Percentiles rank a stretch among this genome's conserved stretches.
Evolutionary conservation across 2,113 vertebrate species (phyloP).

Genomic region (Nesogale talazaci): DNA sequence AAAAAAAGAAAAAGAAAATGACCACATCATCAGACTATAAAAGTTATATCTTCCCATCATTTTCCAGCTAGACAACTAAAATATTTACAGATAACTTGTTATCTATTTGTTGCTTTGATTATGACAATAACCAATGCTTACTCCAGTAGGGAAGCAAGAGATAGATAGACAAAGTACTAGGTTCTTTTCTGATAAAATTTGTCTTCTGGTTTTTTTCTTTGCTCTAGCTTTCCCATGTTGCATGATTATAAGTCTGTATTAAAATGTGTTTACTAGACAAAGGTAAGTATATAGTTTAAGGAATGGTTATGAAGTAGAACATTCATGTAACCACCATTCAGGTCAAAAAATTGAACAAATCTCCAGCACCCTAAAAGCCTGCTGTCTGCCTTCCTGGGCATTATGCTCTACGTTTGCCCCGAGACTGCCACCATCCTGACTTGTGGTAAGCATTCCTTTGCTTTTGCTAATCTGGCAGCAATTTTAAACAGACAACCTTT

Average conservation of each 20-base stretch:
- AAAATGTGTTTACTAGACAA: slow-evolving; percentile 33
- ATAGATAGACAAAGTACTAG: slow-evolving; percentile 21
- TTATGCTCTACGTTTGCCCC: neutral
- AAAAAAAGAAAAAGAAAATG: no score
- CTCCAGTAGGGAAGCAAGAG: neutral
- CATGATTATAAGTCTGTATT: neutral
- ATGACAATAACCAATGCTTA: slow-evolving; percentile 14
- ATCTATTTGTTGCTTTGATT: no score
- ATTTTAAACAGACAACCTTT: neutral
- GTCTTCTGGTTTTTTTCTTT: neutral
- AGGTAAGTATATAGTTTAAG: neutral
- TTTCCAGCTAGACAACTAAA: slow-evolving; percentile 32
- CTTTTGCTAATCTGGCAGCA: neutral
- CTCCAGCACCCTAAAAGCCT: neutral
- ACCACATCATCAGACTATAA: slow-evolving; percentile 44
- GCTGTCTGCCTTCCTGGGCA: neutral
- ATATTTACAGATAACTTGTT: slow-evolving; percentile 2
- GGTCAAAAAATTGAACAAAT: neutral
- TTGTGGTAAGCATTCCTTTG: neutral
- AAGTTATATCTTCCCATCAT: slow-evolving; percentile 41
- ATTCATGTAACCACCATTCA: neutral
- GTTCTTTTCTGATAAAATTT: slow-evolving; percentile 1
- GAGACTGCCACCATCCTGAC: neutral
- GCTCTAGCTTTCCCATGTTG: neutral
- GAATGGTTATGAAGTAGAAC: slow-evolving; percentile 25